A percentile compares a stretch with the other conserved stretches of the same genome.
Evolutionary conservation across 2,797 vertebrate species (phyloP).

Genomic region (Coregonus ussuriensis): DNA sequence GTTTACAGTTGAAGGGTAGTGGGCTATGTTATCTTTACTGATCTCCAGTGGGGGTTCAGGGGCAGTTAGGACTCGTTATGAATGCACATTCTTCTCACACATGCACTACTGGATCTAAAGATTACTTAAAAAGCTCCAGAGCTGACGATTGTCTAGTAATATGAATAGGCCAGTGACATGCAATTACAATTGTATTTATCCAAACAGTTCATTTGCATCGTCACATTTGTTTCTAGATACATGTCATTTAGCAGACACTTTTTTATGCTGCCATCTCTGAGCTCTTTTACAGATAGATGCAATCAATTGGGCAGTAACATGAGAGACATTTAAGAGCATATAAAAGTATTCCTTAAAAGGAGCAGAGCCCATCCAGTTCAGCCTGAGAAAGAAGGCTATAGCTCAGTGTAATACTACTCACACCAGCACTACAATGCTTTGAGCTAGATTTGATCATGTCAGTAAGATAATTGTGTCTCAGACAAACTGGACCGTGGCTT

Average conservation of each 20-base stretch:
- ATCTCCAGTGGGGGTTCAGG: background rate
- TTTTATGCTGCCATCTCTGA: conserved; percentile 23
- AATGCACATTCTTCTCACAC: conserved; percentile 16
- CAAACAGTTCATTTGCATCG: conserved; percentile 41
- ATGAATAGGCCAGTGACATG: conserved; percentile 25
- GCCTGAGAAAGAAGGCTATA: conserved; percentile 36
- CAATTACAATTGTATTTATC: conserved; percentile 24
- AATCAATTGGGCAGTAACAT: conserved; percentile 51
- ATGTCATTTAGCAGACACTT: too few relatives aligned
- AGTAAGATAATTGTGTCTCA: conserved; percentile 53
- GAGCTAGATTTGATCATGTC: conserved; percentile 56
- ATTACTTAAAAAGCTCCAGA: conserved; percentile 19
- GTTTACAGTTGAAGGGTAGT: background rate
- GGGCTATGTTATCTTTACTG: background rate
- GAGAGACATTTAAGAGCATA: conserved; percentile 55
- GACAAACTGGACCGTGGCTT: conserved; percentile 8
- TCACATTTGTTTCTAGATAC: conserved; percentile 28
- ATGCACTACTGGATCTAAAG: conserved; percentile 29
- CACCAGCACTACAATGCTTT: conserved; percentile 40
- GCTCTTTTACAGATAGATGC: conserved; percentile 36
- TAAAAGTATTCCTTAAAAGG: conserved; percentile 72
- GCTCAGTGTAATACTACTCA: conserved; percentile 39
- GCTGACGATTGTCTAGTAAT: conserved; percentile 4
- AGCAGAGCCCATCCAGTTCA: conserved; percentile 52
- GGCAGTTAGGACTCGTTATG: background rate